Conservation (phyloP, 2,888 invertebrate species). For the Campopleginae sp. region DNA sequence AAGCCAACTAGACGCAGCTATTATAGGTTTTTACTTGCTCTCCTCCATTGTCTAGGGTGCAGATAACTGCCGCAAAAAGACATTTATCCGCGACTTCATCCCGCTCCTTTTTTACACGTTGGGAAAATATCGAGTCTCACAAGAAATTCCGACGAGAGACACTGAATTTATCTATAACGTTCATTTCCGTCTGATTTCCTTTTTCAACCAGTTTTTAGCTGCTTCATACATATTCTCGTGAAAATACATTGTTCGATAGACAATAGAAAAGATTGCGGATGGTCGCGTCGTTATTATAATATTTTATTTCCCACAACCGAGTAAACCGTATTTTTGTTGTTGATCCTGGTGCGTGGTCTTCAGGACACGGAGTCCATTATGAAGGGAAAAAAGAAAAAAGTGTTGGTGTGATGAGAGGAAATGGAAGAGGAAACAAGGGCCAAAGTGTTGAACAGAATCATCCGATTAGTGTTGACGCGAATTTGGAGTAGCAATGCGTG, state of each 20-base stretch:
- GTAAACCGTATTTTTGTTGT: background rate
- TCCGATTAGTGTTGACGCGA: slow-evolving; percentile 46
- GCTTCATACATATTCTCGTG: background rate
- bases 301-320: background rate
- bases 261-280: background rate
- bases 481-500: slow-evolving; percentile 8
- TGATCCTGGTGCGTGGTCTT: background rate
- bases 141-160: background rate
- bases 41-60: slow-evolving; percentile 26
- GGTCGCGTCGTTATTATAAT: background rate
- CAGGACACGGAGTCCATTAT: too few relatives aligned
- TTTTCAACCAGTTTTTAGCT: background rate
- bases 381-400: background rate
- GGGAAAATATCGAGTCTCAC: slow-evolving; percentile 4
- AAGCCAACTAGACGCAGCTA: slow-evolving; percentile 47
- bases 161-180: background rate
- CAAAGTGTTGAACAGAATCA: slow-evolving; percentile 48
- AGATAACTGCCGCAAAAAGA: slow-evolving; percentile 18
- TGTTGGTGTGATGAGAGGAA: slow-evolving; percentile 11
- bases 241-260: background rate
- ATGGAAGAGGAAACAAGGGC: slow-evolving; percentile 29
- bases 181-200: background rate
- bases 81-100: background rate
- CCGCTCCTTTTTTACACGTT: background rate
- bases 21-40: slow-evolving; percentile 14